phyloP scores from a whole-genome alignment of 2,888 invertebrate genomes.

The Mayetiola destructor region DNA sequence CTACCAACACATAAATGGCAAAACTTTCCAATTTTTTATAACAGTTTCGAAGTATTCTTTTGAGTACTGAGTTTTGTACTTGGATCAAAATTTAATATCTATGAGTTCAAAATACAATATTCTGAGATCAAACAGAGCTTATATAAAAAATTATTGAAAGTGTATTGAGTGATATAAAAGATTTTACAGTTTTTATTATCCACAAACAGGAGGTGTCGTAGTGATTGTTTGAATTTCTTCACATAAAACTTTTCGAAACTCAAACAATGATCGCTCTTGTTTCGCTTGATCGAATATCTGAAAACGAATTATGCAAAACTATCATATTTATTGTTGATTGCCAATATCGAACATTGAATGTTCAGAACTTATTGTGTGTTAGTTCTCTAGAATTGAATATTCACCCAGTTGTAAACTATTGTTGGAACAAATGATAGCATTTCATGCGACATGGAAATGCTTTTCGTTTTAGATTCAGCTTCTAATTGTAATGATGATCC shows the following conservation, averaged over 20 bases:
- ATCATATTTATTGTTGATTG: not conserved
- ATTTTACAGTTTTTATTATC: too few species aligned
- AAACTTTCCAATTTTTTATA: too few species aligned
- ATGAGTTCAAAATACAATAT: too few species aligned
- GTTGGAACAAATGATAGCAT: conserved; percentile 41
- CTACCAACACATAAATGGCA: too few species aligned
- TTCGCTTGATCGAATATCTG: conserved; percentile 34
- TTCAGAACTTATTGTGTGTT: not conserved
- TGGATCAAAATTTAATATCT: too few species aligned
- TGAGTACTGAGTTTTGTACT: too few species aligned
- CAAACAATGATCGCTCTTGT: conserved; percentile 33
- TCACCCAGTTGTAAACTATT: conserved; percentile 39
- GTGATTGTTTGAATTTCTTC: conserved; percentile 23
- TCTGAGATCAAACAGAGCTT: too few species aligned
- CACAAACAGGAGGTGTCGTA: too few species aligned
- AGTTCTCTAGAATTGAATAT: conserved; percentile 15
- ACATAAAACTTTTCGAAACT: conserved; percentile 36
- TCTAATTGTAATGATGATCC: conserved; percentile 36
- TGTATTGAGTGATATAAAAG: too few species aligned
- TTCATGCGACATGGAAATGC: conserved; percentile 26
- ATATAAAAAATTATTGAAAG: too few species aligned
- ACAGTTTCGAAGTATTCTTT: too few species aligned
- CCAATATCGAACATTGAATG: not conserved
- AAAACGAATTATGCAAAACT: conserved; percentile 18
- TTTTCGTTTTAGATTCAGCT: conserved; percentile 36